Percentiles rank a stretch among this genome's conserved stretches.
These are phyloP conservation scores for Melanargia galathea DNA, from an alignment of 2,888 invertebrate species.

Conservation along the genomic window DNA sequence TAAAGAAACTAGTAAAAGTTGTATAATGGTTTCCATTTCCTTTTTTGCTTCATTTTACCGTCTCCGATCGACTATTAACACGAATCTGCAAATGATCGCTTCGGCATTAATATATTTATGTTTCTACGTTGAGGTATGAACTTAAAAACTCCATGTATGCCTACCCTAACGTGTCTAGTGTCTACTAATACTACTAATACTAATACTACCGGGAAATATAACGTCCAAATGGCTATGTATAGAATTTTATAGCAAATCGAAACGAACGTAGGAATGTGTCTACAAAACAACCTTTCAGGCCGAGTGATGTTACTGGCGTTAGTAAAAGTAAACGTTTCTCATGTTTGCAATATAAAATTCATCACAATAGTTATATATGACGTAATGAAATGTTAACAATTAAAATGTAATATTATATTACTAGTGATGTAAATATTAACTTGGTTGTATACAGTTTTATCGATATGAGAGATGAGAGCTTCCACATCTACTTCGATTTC, in stretches of 20 bases:
- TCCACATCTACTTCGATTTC: neutral
- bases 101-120: conserved; percentile 21
- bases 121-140: conserved; percentile 8
- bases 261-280: conserved; percentile 6
- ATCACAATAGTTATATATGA: neutral
- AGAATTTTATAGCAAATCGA: conserved; percentile 2
- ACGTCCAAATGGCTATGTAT: conserved; percentile 10
- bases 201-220: neutral
- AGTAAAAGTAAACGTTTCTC: conserved; percentile 5
- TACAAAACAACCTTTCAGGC: conserved; percentile 10
- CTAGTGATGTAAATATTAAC: neutral
- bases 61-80: conserved; percentile 32
- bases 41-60: conserved; percentile 37
- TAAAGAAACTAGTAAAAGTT: conserved; percentile 71
- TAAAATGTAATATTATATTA: neutral
- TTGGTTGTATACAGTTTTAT: conserved; percentile 46
- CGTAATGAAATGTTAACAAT: neutral
- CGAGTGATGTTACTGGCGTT: neutral
- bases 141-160: neutral
- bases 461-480: conserved; percentile 43
- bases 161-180: too few species aligned
- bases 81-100: conserved; percentile 27
- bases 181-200: too few species aligned
- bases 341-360: neutral
- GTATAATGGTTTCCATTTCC: conserved; percentile 37